Evolutionary conservation across 2,888 invertebrate genomes (phyloP), one percentile per base, ranked within the genome.

Genomic region (Pristionchus mayeri): DNA sequence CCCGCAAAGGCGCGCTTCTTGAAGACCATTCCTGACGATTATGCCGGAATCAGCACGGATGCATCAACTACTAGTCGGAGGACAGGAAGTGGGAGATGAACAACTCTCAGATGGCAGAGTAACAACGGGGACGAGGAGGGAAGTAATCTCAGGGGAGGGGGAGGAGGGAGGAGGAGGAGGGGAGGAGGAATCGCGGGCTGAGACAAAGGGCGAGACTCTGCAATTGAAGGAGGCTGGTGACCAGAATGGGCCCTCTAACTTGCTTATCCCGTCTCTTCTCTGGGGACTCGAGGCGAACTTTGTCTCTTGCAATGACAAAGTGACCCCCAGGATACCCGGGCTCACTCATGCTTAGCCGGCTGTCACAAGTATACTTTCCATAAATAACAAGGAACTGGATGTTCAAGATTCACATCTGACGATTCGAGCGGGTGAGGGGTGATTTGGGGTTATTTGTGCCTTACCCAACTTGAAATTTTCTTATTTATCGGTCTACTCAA

Each of bases 1-100:
- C 63, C 52, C 7, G 63, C 63, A 50, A 82, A 82, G 48, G 60
- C 63, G 44, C 81, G 81, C 44, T 63, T 60, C 30, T 82, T 82
- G 63, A 63, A 82, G 63, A 82, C 81, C 81, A 82, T 82, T 7
- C 27, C 30, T 13, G 18, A 16, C 44, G 44, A 48, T 34, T 34
- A 18, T 9, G 44, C 0, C 7, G 44, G 24, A 48, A 18, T 30
- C 50, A 50, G 2, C 9, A 54, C 57, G 6, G 27, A 27, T 24
- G 21, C n/a, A 30, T n/a, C 34, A 50, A 80, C 54, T 80, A 80
- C 57, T 50, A 50, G 75, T 75, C 6, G 11, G 27, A 13, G 27
- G 18, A 30, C 50, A 2, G n/a, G 30, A 30, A 30, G 18, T 48
- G 30, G 48, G 50, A 50, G 48, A 78, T 30, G 50, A 50, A 40